Evolutionary conservation across 2,888 invertebrate species (phyloP), one percentile per base, ranked within the genome.

Genomic region (Stenichneumon culpator): DNA sequence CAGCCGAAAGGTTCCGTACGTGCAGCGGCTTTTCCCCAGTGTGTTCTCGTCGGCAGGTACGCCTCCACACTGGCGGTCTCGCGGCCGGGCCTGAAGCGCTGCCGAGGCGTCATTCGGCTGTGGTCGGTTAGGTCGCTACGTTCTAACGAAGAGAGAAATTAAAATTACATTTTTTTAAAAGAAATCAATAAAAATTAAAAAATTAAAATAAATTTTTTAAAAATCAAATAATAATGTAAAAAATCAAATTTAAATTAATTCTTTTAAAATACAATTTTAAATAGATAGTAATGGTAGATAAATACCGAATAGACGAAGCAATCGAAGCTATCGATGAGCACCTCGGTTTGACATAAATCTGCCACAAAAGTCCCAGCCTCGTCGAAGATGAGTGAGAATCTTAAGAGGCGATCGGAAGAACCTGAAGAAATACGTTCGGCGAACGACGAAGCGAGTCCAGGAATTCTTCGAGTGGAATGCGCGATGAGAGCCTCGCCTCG

Each of bases 21-120:
- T 80, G 73, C 72, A 44, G 19, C 7, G 44, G 65, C 65, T 80
- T 73, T 80, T 73, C 67, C 67, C 79, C 57, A 36, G 79, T 80
- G 65, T 65, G 19, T 52, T 73, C n/a, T 22, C 39, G 7, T 44
- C 25, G 28, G 25, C 28, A 67, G 54, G 52, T 52, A 44, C 52
- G 65, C 67, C 52, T 4, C 65, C 25, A 14, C 19, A 19, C 25
- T 39, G 79, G 25, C 70, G 68, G 9, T 16, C 47, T n/a, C 19
- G 28, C 54, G 22, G 19, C 22, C 19, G 32, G 1, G 39, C 16
- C 25, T 28, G 39, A 54, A 77, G n/a, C 28, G 28, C n/a, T 4
- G 36, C 36, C 19, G 28, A 65, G 73, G 22, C 39, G 28, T 57
- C 44, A 73, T 54, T 73, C 72, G n/a, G 2, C 28, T 1, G 70